Conservation (phyloP, 2,113 vertebrate species). For the Nannospalax galili region DNA sequence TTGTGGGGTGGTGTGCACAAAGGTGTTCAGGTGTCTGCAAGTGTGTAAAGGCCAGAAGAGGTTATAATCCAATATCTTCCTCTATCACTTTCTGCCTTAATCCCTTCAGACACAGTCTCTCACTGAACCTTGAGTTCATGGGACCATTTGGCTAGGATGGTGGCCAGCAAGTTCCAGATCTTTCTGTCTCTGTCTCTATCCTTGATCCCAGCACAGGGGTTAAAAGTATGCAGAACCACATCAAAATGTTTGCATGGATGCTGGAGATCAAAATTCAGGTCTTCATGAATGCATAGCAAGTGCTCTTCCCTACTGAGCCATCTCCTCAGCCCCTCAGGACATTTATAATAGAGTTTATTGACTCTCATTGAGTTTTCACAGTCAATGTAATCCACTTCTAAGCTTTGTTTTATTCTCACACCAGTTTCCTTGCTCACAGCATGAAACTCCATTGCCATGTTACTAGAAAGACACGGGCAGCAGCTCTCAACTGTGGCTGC, state of each 20-base stretch:
- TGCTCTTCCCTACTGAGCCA: not conserved
- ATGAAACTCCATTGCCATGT: not conserved
- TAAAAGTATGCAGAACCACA: no score
- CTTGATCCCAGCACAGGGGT: no score
- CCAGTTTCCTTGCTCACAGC: not conserved
- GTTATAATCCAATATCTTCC: not conserved
- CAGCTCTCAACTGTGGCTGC: constrained; percentile 15
- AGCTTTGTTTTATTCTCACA: not conserved
- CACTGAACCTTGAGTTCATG: not conserved
- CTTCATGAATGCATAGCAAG: not conserved
- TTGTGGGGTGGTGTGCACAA: not conserved
- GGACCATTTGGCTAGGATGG: not conserved
- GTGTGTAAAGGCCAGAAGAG: not conserved
- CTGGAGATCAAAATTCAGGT: no score
- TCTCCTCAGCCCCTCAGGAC: not conserved
- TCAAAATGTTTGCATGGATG: no score
- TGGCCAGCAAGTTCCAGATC: not conserved
- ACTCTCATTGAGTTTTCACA: not conserved
- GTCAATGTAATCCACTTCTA: not conserved
- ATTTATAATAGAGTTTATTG: not conserved
- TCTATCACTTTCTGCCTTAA: not conserved
- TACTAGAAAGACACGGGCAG: constrained; percentile 16
- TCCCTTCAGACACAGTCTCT: not conserved
- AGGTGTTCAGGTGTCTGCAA: not conserved
- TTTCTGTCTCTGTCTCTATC: no score